Percentiles rank a stretch among this genome's conserved stretches.
Conservation (phyloP, 2,888 invertebrate genomes). For the Encarsia formosa region DNA sequence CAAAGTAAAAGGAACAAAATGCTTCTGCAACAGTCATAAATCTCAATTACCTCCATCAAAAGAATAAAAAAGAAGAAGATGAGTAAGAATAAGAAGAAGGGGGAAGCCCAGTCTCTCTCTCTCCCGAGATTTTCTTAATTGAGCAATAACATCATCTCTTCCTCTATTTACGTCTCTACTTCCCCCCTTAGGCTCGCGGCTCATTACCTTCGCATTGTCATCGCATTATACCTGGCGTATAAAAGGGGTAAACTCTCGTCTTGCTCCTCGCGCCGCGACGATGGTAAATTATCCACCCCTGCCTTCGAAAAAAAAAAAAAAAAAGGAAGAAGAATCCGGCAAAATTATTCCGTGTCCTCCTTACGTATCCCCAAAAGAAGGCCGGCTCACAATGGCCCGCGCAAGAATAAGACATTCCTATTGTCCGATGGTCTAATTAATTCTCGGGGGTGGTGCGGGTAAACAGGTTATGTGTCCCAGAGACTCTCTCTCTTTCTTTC, state of each 20-base stretch:
- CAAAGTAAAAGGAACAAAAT: no score
- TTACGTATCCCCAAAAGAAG: slow-evolving; percentile 6
- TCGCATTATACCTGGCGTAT: slow-evolving; percentile 23
- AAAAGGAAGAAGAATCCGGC: neutral
- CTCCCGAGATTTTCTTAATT: slow-evolving; percentile 19
- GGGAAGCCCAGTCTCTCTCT: no score
- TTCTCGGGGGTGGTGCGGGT: no score
- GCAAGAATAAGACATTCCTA: slow-evolving; percentile 1
- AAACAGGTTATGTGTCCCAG: no score
- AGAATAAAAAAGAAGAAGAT: neutral
- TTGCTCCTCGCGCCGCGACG: neutral
- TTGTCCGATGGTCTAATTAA: no score
- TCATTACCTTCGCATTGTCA: slow-evolving; percentile 28
- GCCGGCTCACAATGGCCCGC: slow-evolving; percentile 25
- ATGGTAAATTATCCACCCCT: neutral
- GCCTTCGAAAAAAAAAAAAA: neutral
- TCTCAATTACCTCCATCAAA: slow-evolving; percentile 10
- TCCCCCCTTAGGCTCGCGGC: slow-evolving; percentile 12
- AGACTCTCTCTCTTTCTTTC: no score
- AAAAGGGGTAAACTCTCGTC: slow-evolving; percentile 4
- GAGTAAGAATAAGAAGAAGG: neutral
- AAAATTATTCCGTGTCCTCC: slow-evolving; percentile 18
- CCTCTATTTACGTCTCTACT: slow-evolving; percentile 17
- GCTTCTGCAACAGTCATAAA: no score
- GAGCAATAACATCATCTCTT: slow-evolving; percentile 17